phyloP scores from a whole-genome alignment of 2,113 vertebrate species.

The Boleophthalmus pectinirostris region DNA sequence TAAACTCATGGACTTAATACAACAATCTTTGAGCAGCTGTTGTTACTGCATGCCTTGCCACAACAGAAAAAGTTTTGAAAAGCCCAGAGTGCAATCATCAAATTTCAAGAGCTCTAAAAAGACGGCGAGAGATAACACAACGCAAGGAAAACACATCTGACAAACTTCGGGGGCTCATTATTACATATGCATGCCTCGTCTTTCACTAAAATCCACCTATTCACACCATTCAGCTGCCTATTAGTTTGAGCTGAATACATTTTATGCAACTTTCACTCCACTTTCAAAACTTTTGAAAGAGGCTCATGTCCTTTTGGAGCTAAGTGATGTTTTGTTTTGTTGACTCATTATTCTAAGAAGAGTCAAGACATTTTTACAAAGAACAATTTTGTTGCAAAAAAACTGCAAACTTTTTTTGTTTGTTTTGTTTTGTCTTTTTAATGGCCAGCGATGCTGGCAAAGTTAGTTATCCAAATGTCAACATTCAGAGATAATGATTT shows the following conservation, averaged over 20 bases:
- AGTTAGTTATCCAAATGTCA: too few relatives aligned
- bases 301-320: neutral
- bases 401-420: neutral
- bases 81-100: neutral
- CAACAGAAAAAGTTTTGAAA: neutral
- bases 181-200: slow-evolving; percentile 2
- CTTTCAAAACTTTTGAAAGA: neutral
- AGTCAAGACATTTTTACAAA: neutral
- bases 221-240: neutral
- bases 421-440: too few relatives aligned
- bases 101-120: slow-evolving; percentile 1
- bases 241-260: slow-evolving; percentile 4
- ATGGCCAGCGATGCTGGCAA: neutral
- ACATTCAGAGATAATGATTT: neutral
- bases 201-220: slow-evolving; percentile 2
- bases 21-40: neutral
- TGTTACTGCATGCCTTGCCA: neutral
- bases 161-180: slow-evolving; percentile 5
- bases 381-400: neutral
- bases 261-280: slow-evolving; percentile 4
- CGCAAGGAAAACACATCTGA: neutral
- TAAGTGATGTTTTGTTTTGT: slow-evolving; percentile 2
- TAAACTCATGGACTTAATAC: neutral
- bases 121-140: slow-evolving; percentile 19
- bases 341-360: neutral